Percentiles rank a stretch among this genome's conserved stretches.
phyloP scores from a whole-genome alignment of 2,888 invertebrate species.

The Timandra comae region DNA sequence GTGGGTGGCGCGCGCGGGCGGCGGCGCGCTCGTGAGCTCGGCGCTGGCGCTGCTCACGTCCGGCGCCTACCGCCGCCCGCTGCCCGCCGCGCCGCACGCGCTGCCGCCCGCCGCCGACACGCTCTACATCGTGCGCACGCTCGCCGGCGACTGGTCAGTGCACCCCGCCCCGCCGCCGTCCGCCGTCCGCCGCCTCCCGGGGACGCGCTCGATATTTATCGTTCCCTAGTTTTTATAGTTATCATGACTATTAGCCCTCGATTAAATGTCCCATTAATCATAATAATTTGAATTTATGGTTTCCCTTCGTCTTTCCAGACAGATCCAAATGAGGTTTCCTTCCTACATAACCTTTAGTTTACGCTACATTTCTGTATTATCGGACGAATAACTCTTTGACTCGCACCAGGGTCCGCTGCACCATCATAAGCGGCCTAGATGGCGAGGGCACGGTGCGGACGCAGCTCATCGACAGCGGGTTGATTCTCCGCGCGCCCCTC shows the following conservation, averaged over 20 bases:
- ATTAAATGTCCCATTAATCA: too few relatives aligned
- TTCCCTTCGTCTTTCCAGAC: too few relatives aligned
- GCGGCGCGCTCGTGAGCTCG: slow-evolving; percentile 49
- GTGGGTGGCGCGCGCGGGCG: slow-evolving; percentile 66
- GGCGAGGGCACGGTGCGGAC: slow-evolving; percentile 67
- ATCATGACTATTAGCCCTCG: too few relatives aligned
- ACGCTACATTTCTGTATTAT: too few relatives aligned
- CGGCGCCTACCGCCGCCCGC: slow-evolving; percentile 61
- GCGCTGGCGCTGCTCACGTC: slow-evolving; percentile 60
- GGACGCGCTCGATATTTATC: too few relatives aligned
- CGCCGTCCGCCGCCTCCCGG: neutral
- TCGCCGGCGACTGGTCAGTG: slow-evolving; percentile 73
- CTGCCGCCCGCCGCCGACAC: slow-evolving; percentile 45
- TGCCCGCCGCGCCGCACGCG: slow-evolving; percentile 61
- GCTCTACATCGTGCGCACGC: slow-evolving; percentile 69
- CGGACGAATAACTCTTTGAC: too few relatives aligned
- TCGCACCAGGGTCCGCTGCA: slow-evolving; percentile 60
- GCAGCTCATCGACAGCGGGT: slow-evolving; percentile 66
- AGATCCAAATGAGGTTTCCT: too few relatives aligned
- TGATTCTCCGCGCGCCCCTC: slow-evolving; percentile 62
- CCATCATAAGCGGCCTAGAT: slow-evolving; percentile 62
- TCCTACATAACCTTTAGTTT: too few relatives aligned
- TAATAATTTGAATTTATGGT: neutral
- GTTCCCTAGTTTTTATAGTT: too few relatives aligned
- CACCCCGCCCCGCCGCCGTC: too few relatives aligned